Evolutionary conservation across 2,797 vertebrate genomes (phyloP), one percentile per base, ranked within the genome.

Genomic region (Epinephelus malabaricus): DNA sequence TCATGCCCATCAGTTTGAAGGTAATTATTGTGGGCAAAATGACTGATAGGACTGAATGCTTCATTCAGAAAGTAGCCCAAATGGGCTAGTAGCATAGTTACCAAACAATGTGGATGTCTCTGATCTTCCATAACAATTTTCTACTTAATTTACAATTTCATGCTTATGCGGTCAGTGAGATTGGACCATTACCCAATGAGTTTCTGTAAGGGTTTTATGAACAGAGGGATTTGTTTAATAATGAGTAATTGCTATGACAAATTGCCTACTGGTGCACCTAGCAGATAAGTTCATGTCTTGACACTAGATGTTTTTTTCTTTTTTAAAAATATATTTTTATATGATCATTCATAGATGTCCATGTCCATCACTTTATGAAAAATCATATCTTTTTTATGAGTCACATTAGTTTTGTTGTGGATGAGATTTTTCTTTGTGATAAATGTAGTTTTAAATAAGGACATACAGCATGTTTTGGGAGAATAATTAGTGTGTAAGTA

Each of bases 281-380:
- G 23, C 4, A 34, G 49, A 65, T 18, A 1, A 21, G 13, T 18
- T 23, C 6, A 17, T 46, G 11, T 60, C 19, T 21, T 53, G 14
- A 62, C 34, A n/a, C 23, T 65, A 21, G 11, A 67, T 45, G 18
- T 1, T 21, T 46, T 73, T 19, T 51, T 11, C 6, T 17, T 45
- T 54, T 54, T 50, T 10, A 12, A 17, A 60, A 51, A 63, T 14
- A 15, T 78, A 43, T 78, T 81, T 86, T 76, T 81, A 23, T 83
- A 78, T 56, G 27, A 69, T 51, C 4, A 45, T 38, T 27, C 6
- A 19, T 38, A 14, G 17, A 55, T 61, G 19, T 25, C 27, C 27
- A 46, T 40, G 55, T 3, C 40, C n/a, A 11, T 46, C 30, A 14
- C 47, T 46, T 82, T 66, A 15, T 60, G 47, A 51, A 45, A 55